These are phyloP conservation scores for Helicoverpa zea DNA, from an alignment of 1,140 invertebrate genomes.

Conservation along the genomic window DNA sequence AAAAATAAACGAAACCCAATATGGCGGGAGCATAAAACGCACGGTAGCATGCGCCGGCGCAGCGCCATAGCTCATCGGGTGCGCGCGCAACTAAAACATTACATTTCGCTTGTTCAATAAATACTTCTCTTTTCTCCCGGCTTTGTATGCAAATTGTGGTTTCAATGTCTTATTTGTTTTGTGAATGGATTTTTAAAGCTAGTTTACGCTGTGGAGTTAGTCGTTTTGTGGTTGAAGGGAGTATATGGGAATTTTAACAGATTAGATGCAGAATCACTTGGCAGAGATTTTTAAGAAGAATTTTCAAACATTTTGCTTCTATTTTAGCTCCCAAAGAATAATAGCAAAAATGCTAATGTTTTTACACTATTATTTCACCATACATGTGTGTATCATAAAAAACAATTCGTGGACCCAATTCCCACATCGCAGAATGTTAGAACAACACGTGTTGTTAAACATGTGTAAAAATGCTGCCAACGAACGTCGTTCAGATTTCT, in stretches of 20 bases:
- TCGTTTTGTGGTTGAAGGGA: neutral
- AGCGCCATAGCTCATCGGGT: conserved; percentile 62
- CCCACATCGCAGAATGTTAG: neutral
- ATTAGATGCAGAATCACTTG: neutral
- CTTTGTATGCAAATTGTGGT: conserved; percentile 75
- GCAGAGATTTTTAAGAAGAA: neutral
- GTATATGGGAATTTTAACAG: neutral
- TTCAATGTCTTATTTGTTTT: conserved; percentile 62
- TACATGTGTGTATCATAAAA: conserved; percentile 7
- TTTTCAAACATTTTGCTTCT: neutral
- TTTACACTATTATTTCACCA: conserved; percentile 8
- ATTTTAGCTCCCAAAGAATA: neutral
- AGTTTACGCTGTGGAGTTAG: conserved; percentile 4
- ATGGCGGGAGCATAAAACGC: conserved; percentile 61
- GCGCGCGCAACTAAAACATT: conserved; percentile 49
- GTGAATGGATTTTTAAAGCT: conserved; percentile 26
- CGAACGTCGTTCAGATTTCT: conserved; percentile 8
- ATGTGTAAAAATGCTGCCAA: conserved; percentile 14
- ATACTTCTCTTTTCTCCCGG: conserved; percentile 65
- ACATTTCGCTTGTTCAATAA: conserved; percentile 63
- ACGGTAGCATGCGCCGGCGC: conserved; percentile 61
- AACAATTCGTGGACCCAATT: conserved; percentile 11
- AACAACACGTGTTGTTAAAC: neutral
- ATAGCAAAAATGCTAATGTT: neutral
- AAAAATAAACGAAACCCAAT: conserved; percentile 43